phyloP scores from a whole-genome alignment of 1,140 invertebrate species.

The Cotesia vestalis region DNA sequence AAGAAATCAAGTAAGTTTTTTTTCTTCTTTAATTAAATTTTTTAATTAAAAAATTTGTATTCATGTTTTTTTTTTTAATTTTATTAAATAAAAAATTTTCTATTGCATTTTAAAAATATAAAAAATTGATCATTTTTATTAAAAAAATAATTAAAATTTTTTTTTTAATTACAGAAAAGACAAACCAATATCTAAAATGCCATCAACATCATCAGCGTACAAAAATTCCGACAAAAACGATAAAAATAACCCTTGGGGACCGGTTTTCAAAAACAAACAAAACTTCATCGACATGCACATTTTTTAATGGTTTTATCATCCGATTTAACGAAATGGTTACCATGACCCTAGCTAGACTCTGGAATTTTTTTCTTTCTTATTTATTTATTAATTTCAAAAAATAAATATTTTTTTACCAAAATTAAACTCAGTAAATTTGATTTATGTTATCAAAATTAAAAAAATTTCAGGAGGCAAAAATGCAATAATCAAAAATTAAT shows the following conservation, averaged over 20 bases:
- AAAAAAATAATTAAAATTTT: slow-evolving; percentile 16
- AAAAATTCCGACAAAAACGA: slow-evolving; percentile 55
- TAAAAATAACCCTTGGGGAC: slow-evolving; percentile 74
- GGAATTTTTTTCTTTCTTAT: background rate
- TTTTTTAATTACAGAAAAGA: slow-evolving; percentile 61
- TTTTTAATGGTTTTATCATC: slow-evolving; percentile 61
- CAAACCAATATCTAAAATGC: slow-evolving; percentile 40
- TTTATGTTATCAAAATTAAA: no score
- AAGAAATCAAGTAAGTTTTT: slow-evolving; percentile 52
- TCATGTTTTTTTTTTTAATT: no score
- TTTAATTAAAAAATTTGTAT: background rate
- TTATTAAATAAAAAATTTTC: background rate
- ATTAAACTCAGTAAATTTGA: background rate
- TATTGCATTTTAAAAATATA: no score
- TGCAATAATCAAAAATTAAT: background rate
- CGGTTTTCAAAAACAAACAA: slow-evolving; percentile 76
- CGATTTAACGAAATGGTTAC: background rate
- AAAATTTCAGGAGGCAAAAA: no score
- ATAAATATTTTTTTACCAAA: background rate
- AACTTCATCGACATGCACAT: slow-evolving; percentile 76
- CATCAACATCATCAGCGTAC: slow-evolving; percentile 33
- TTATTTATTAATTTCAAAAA: no score
- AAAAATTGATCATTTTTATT: background rate
- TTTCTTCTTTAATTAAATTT: slow-evolving; percentile 5
- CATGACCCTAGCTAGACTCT: background rate